Evolutionary conservation across 2,888 invertebrate genomes (phyloP).

Genomic region (Dryomyza anilis): DNA sequence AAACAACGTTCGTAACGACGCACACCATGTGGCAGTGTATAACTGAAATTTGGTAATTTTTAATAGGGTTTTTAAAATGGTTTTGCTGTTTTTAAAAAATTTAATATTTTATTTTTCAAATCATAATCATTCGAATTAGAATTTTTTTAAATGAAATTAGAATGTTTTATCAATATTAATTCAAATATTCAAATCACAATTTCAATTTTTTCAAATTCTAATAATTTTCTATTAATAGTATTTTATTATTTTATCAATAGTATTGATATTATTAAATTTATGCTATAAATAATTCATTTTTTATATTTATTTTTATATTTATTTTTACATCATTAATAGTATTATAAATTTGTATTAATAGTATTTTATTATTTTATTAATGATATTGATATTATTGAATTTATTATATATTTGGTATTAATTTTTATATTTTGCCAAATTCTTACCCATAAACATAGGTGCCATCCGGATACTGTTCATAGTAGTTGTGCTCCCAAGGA

Average conservation of each 20-base stretch:
- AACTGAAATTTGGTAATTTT: conserved; percentile 16
- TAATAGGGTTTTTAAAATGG: not conserved
- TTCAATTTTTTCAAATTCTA: too few species aligned
- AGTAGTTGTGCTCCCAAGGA: conserved; percentile 44
- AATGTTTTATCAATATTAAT: too few species aligned
- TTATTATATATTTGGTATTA: not conserved
- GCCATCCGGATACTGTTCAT: conserved; percentile 44
- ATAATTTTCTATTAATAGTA: too few species aligned
- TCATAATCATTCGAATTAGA: too few species aligned
- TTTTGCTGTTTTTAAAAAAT: not conserved
- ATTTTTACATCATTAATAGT: not conserved
- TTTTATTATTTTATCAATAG: not conserved
- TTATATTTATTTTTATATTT: not conserved
- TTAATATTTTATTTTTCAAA: not conserved
- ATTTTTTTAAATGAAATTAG: too few species aligned
- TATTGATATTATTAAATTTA: not conserved
- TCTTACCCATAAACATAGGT: conserved; percentile 45
- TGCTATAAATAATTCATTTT: not conserved
- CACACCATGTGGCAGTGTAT: conserved; percentile 46
- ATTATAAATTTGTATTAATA: not conserved
- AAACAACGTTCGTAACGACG: conserved; percentile 46
- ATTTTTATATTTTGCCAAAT: not conserved
- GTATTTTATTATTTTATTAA: not conserved
- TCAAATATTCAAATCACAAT: too few species aligned
- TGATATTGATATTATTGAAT: not conserved